These are phyloP conservation scores for Silvanus unidentatus DNA, from an alignment of 2,888 invertebrate genomes.

Conservation along the genomic window DNA sequence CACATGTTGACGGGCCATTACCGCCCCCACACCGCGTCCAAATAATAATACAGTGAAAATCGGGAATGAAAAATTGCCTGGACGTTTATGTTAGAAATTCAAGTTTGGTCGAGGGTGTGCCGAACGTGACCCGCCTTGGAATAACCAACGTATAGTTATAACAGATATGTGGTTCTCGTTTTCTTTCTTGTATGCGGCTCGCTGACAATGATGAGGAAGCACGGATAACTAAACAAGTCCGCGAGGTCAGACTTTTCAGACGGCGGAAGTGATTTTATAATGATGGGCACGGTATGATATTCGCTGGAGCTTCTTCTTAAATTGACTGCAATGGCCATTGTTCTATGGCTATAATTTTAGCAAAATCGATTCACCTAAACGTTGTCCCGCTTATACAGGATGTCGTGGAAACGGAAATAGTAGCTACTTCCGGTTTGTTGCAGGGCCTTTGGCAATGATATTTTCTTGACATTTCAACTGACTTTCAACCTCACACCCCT, in stretches of 20 bases:
- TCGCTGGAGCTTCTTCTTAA: constrained; percentile 32
- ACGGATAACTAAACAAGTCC: constrained; percentile 43
- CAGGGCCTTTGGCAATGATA: not conserved
- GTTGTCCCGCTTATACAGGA: constrained; percentile 31
- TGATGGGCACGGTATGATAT: constrained; percentile 36
- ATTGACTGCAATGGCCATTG: constrained; percentile 35
- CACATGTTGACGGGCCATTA: constrained; percentile 45
- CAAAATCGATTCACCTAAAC: constrained; percentile 39
- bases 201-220: constrained; percentile 38
- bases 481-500: too few species aligned
- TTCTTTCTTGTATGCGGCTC: constrained; percentile 3
- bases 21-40: constrained; percentile 31
- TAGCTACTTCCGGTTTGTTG: constrained; percentile 34
- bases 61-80: constrained; percentile 47
- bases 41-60: constrained; percentile 48
- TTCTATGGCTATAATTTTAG: constrained; percentile 38
- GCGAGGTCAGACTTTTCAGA: constrained; percentile 38
- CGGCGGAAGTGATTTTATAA: constrained; percentile 40
- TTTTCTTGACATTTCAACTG: not conserved
- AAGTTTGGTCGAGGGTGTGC: constrained; percentile 40
- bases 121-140: constrained; percentile 41
- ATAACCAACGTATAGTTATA: constrained; percentile 9
- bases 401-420: constrained; percentile 38
- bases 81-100: constrained; percentile 44
- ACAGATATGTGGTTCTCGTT: not conserved